Base-by-base conservation (phyloP, 2,797 vertebrate species). In the Lophotriccus pileatus region DNA sequence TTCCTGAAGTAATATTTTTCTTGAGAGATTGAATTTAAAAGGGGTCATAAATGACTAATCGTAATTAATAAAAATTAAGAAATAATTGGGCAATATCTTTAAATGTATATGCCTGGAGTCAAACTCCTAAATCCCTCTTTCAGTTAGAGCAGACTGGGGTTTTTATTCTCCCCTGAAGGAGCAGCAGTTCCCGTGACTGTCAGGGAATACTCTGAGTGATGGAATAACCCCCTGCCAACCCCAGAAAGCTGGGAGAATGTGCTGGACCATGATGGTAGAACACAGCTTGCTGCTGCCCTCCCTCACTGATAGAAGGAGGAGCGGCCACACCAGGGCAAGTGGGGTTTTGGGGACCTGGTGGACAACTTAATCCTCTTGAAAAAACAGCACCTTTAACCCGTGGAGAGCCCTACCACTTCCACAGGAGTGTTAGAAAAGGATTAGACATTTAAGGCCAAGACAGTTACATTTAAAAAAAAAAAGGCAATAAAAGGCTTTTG, bases 41-140 rank as follows among this genome's bases (percentile, higher is more conserved):
- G 49, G 23, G 58, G 28, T 63, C 60, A 82, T 93, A 93, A 95
- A 91, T 80, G 87, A 86, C 78, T 74, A 90, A 88, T 36, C 3
- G n/a, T 87, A 93, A 96, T 90, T 90, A 92, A 91, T 85, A 89
- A 89, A 93, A 91, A 95, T 56, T 84, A 94, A 87, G 73, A 75
- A 69, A 78, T 94, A 92, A 94, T 92, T 86, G 70, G 62, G 60
- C 72, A 76, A 14, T 94, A 64, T 72, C 79, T 92, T 94, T 87
- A 94, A 88, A 66, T 24, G 32, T 58, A 13, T 78, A 60, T 52
- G 79, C 87, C 80, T 69, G 32, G 23, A 80, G 74, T 85, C 89
- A 82, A 68, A 76, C 60, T 93, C 88, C 37, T 78, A 79, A 90
- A 84, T 95, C 67, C 55, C 44, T 5, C 0, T 62, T 93, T 62